phyloP scores from a whole-genome alignment of 2,888 invertebrate species.

The Malachius bipustulatus region DNA sequence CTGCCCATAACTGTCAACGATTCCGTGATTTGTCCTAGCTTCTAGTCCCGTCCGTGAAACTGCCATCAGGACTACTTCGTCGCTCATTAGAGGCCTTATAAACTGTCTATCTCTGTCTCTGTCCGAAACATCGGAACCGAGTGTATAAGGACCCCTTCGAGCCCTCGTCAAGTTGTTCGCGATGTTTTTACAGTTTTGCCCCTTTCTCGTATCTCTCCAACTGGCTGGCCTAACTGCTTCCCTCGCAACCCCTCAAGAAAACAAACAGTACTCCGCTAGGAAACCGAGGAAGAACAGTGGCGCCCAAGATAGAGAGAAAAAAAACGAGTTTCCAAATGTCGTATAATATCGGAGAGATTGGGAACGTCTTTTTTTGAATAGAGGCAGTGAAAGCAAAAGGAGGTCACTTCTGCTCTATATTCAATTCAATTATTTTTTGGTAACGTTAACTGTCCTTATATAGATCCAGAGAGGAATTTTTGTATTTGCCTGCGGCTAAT shows the following conservation, averaged over 20 bases:
- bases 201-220: slow-evolving; percentile 18
- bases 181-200: slow-evolving; percentile 22
- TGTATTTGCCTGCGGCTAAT: no score
- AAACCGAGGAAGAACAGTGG: no score
- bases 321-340: no score
- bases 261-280: no score
- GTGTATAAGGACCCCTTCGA: slow-evolving; percentile 11
- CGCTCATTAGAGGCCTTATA: slow-evolving; percentile 47
- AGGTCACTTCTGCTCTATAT: no score
- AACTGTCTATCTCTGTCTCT: slow-evolving; percentile 3
- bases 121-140: background rate
- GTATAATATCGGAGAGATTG: no score
- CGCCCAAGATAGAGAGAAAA: slow-evolving; percentile 4
- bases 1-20: slow-evolving; percentile 32
- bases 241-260: slow-evolving; percentile 3
- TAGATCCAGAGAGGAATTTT: no score
- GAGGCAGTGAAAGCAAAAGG: no score
- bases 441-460: no score
- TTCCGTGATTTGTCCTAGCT: slow-evolving; percentile 29
- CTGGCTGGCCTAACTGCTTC: background rate
- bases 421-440: no score
- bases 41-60: slow-evolving; percentile 42
- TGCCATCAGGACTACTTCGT: slow-evolving; percentile 54
- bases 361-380: no score
- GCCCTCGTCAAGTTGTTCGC: slow-evolving; percentile 21